These are phyloP conservation scores for Patella vulgata DNA, from an alignment of 1,140 invertebrate species.

Conservation along the genomic window DNA sequence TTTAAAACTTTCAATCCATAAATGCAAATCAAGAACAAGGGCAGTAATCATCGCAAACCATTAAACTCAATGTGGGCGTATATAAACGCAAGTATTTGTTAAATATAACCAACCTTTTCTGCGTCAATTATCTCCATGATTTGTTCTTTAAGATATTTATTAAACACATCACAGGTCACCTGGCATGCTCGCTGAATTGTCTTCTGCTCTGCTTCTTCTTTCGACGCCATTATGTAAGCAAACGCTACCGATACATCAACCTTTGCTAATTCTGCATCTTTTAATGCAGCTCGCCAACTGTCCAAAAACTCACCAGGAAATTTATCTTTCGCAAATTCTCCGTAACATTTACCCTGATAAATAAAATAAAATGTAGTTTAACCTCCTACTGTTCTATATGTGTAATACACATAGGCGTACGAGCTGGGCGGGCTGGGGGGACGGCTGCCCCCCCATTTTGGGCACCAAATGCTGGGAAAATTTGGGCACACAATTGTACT, in stretches of 20 bases:
- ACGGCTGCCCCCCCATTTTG: no score
- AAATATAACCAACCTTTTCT: slow-evolving; percentile 86
- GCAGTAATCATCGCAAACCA: no score
- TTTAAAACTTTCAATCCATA: no score
- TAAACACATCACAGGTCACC: slow-evolving; percentile 94
- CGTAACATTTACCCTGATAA: slow-evolving; percentile 83
- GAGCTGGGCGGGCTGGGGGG: no score
- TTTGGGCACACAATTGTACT: no score
- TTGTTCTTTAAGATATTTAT: slow-evolving; percentile 96
- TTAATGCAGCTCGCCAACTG: slow-evolving; percentile 83
- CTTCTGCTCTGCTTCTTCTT: slow-evolving; percentile 93
- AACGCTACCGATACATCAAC: slow-evolving; percentile 88
- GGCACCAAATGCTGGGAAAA: no score
- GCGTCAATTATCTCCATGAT: slow-evolving; percentile 99
- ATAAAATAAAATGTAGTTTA: no score
- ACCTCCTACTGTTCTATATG: no score
- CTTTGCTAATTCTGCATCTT: slow-evolving; percentile 82
- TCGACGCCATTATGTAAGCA: slow-evolving; percentile 90
- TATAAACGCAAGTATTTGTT: no score
- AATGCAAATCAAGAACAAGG: no score
- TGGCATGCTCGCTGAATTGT: slow-evolving; percentile 94
- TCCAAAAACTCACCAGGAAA: slow-evolving; percentile 94
- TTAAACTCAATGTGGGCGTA: no score
- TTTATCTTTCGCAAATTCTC: slow-evolving; percentile 95
- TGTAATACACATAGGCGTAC: no score